phyloP scores from a whole-genome alignment of 2,888 invertebrate genomes.

The Ochropacha duplaris region DNA sequence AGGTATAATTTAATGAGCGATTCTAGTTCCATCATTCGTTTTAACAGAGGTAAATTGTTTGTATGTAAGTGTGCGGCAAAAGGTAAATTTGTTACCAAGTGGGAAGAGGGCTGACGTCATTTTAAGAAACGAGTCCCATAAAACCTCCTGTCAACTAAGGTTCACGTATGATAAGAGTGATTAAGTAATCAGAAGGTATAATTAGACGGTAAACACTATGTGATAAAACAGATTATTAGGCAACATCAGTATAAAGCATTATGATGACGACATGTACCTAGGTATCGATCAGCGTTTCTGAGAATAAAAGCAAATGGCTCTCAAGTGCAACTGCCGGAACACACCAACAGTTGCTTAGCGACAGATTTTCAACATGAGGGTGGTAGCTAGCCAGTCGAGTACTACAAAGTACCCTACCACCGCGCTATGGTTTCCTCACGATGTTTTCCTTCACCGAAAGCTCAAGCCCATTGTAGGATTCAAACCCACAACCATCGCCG shows the following conservation, averaged over 20 bases:
- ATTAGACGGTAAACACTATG: constrained; percentile 15
- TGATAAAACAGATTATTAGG: background rate
- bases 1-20: constrained; percentile 23
- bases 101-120: constrained; percentile 65
- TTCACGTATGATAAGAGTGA: constrained; percentile 29
- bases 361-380: too few relatives aligned
- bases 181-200: constrained; percentile 35
- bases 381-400: too few relatives aligned
- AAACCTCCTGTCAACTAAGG: constrained; percentile 29
- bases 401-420: too few relatives aligned
- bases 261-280: background rate
- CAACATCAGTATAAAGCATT: background rate
- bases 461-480: too few relatives aligned
- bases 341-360: too few relatives aligned
- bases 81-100: constrained; percentile 41
- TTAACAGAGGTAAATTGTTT: constrained; percentile 29
- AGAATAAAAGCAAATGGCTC: too few relatives aligned
- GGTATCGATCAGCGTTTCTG: background rate
- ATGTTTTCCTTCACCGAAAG: too few relatives aligned
- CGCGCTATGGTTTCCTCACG: too few relatives aligned
- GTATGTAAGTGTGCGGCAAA: constrained; percentile 33
- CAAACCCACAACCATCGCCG: too few relatives aligned
- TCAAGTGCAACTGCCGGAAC: too few relatives aligned
- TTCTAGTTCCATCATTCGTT: constrained; percentile 8
- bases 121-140: constrained; percentile 30